Evolutionary conservation across 2,113 vertebrate species (phyloP), one percentile per base, ranked within the genome.

Genomic region (Callionymus lyra): DNA sequence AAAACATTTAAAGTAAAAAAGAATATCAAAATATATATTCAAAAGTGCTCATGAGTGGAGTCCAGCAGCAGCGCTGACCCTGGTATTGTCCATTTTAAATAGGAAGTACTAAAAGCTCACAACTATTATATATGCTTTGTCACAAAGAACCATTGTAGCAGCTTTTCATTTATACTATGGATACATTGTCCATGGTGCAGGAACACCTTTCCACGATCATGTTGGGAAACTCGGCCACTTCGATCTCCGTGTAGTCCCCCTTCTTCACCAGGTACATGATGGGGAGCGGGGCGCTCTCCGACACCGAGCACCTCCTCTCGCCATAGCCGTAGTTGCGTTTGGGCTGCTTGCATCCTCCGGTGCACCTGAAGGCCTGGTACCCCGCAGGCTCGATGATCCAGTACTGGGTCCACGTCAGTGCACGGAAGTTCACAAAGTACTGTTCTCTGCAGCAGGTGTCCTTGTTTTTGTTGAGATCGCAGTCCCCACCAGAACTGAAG

Each of bases 211-310:
- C 88, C 0, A 89, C 63, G 0, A 94, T 68, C 90, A 94, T 94
- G 18, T 86, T 87, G 9, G 92, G 89, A 44, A 94, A 89, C 36
- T 94, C 92, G 0, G 91, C 89, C 10, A 89, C 92, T 59, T 94
- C 87, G 0, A 94, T 90, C 64, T 93, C 89, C 0, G 92, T 93
- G 80, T 82, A 88, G 65, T 94, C 90, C 4, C 87, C 92, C 34
- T 87, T 90, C 68, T 82, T 87, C 50, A 89, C 80, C 16, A 94
- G 85, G 79, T 93, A 94, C 82, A 94, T 91, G 75, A 94, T 63
- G 17, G 92, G 92, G 12, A 94, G 63, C 0, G 92, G 82, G 2
- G 90, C 82, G 49, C 84, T 93, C 15, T 87, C 86, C 0, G 76
- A 75, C 38, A 55, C 84, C 0, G 84, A 74, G 3, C 92, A 94